Conservation (phyloP, 2,797 vertebrate genomes). For the Pyrocephalus nanus region DNA sequence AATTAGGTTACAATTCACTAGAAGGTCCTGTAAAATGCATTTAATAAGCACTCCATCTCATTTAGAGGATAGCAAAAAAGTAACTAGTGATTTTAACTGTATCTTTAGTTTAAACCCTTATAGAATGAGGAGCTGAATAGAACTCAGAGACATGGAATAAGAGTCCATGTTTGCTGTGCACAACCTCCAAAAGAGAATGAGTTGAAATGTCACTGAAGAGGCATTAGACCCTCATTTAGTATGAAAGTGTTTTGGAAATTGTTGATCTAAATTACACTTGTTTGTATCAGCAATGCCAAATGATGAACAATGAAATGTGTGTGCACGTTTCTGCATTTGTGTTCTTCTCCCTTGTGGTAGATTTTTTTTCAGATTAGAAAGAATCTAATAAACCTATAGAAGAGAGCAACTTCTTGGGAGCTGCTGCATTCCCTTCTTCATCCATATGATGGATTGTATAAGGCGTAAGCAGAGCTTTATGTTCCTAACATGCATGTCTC, state of each 20-base stretch:
- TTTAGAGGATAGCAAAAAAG: not conserved
- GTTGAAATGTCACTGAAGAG: not conserved
- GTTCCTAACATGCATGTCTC: not conserved
- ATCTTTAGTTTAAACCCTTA: not conserved
- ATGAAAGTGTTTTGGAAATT: not conserved
- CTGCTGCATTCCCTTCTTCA: not conserved
- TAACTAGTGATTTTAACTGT: not conserved
- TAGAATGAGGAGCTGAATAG: not conserved
- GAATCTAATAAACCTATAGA: too few species aligned
- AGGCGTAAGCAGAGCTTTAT: not conserved
- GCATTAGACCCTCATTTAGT: not conserved
- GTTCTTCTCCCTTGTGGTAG: not conserved
- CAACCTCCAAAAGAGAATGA: fast-evolving
- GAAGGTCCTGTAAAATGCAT: not conserved
- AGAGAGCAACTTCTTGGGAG: not conserved
- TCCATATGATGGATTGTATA: not conserved
- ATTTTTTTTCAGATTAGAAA: not conserved
- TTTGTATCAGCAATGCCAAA: not conserved
- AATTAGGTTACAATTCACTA: not conserved
- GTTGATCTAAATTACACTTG: not conserved
- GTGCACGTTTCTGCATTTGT: not conserved
- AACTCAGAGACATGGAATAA: not conserved
- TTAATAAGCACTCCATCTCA: not conserved
- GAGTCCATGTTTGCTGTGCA: not conserved
- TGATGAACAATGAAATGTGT: not conserved